These are phyloP conservation scores for Osedax fenrisi DNA, from an alignment of 2,888 invertebrate species.

Conservation along the genomic window DNA sequence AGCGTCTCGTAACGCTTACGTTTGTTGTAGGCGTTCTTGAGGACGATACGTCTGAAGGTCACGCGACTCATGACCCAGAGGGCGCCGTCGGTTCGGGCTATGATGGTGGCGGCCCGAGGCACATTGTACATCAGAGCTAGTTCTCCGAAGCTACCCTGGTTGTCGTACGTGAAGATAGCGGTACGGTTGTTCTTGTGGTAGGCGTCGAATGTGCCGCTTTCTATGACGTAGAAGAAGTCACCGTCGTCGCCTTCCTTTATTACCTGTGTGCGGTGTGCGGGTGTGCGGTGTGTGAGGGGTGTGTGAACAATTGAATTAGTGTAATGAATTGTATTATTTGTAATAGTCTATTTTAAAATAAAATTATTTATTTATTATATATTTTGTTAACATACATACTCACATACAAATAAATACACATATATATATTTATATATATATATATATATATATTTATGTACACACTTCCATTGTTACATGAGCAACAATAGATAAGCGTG, in stretches of 20 bases:
- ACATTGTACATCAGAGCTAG: slow-evolving; percentile 8
- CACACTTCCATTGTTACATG: too few species aligned
- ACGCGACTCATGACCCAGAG: not conserved
- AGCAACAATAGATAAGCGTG: too few species aligned
- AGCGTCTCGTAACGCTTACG: not conserved
- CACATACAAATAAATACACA: too few species aligned
- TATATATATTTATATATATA: too few species aligned
- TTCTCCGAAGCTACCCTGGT: not conserved
- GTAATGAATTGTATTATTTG: too few species aligned
- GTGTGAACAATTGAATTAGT: too few species aligned
- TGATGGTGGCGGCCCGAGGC: not conserved
- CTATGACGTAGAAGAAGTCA: slow-evolving; percentile 1
- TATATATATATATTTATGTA: too few species aligned
- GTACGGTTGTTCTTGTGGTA: not conserved
- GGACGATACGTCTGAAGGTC: not conserved
- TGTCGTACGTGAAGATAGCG: not conserved
- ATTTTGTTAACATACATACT: too few species aligned
- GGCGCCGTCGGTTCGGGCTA: not conserved
- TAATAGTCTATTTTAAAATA: too few species aligned
- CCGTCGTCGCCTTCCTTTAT: slow-evolving; percentile 8
- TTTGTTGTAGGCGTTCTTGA: not conserved
- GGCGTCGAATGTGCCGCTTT: not conserved
- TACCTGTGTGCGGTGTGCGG: too few species aligned
- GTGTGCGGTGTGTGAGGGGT: too few species aligned
- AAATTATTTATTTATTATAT: too few species aligned